Percentiles rank a stretch among this genome's conserved stretches.
Conservation (phyloP, 2,888 invertebrate genomes). For the Lysandra coridon region DNA sequence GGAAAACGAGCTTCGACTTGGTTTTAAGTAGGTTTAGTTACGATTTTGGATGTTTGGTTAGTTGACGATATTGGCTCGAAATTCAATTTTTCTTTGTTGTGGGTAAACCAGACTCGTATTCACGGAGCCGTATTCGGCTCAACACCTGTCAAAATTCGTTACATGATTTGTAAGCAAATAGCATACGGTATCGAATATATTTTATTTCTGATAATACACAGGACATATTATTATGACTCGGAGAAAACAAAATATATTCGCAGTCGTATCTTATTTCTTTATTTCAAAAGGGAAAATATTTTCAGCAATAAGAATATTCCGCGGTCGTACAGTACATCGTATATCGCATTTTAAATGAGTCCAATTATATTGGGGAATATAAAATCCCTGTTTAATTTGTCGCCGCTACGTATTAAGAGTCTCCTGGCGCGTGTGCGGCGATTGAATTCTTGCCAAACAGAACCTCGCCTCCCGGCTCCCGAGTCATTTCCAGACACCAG, state of each 20-base stretch:
- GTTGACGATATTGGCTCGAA: background rate
- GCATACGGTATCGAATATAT: constrained; percentile 8
- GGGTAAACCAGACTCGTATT: background rate
- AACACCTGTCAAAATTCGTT: constrained; percentile 51
- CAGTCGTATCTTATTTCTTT: background rate
- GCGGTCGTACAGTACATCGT: background rate
- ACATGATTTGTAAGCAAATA: constrained; percentile 20
- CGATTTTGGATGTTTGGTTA: no score
- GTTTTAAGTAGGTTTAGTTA: no score
- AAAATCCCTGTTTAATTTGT: constrained; percentile 18
- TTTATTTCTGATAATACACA: background rate
- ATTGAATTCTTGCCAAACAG: constrained; percentile 68
- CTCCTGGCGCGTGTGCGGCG: constrained; percentile 50
- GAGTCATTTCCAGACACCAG: constrained; percentile 34
- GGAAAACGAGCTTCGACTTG: background rate
- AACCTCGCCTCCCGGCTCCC: constrained; percentile 41
- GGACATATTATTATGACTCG: background rate
- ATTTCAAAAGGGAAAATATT: background rate
- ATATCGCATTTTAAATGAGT: background rate
- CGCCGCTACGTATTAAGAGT: constrained; percentile 29
- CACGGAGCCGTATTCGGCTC: constrained; percentile 49
- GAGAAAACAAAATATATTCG: background rate
- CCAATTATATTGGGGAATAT: background rate
- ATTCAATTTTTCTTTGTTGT: constrained; percentile 17
- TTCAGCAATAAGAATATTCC: background rate